Evolutionary conservation across 2,888 invertebrate genomes (phyloP).

Genomic region (Clivina fossor): DNA sequence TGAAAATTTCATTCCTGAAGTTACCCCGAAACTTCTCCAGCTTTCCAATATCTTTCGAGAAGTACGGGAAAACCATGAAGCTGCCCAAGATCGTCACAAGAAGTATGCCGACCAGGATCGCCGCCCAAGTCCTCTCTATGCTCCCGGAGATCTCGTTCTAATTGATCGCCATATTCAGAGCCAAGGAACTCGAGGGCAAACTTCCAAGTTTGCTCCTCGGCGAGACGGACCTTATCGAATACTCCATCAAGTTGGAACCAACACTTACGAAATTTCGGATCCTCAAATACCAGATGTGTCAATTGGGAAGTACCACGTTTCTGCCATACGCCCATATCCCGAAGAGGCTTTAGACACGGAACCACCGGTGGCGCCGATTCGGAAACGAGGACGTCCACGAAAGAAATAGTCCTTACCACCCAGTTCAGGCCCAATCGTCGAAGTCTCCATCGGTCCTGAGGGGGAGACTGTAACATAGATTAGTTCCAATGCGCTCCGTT

Average conservation of each 20-base stretch:
- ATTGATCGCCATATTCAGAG: too few relatives aligned
- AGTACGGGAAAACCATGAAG: conserved; percentile 17
- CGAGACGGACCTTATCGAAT: too few relatives aligned
- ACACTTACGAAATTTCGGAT: background rate
- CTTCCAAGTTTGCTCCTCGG: too few relatives aligned
- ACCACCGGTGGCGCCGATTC: background rate
- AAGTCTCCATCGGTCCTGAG: conserved; percentile 5
- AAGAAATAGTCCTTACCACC: background rate
- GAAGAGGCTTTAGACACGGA: background rate
- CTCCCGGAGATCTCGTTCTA: conserved; percentile 16
- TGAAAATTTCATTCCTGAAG: background rate
- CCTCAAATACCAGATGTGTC: background rate
- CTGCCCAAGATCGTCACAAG: conserved; percentile 22
- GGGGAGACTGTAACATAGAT: conserved; percentile 5
- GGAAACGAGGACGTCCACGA: conserved; percentile 1
- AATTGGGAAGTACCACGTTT: background rate
- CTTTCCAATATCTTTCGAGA: background rate
- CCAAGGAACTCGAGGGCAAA: too few relatives aligned
- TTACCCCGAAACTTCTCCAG: conserved; percentile 5
- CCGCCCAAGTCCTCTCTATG: conserved; percentile 1
- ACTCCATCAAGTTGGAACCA: too few relatives aligned
- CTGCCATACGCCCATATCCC: background rate
- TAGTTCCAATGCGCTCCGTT: background rate
- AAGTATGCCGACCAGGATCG: conserved; percentile 18
- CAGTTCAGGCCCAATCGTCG: background rate